These are phyloP conservation scores for Eulimnadia texana DNA, from an alignment of 1,140 invertebrate genomes.

Conservation along the genomic window DNA sequence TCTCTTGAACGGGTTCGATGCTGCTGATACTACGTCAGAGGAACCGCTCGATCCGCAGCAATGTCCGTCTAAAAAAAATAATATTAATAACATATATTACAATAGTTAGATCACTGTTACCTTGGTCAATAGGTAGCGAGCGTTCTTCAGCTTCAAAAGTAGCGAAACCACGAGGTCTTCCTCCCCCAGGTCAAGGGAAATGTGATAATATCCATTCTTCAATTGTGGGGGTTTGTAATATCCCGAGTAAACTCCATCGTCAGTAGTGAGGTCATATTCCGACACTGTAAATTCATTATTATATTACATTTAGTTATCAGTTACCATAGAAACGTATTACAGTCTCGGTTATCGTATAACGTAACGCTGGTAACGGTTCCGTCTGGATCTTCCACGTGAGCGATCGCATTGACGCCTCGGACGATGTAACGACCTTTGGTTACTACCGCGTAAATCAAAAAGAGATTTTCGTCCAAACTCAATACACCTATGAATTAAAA, in stretches of 20 bases:
- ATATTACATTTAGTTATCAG: background rate
- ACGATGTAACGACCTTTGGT: background rate
- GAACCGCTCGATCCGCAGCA: background rate
- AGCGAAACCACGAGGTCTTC: background rate
- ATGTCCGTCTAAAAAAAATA: background rate
- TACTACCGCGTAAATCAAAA: constrained; percentile 1
- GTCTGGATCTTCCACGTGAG: background rate
- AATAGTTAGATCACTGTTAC: background rate
- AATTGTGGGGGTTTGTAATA: background rate
- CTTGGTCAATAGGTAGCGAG: background rate
- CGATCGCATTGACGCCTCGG: background rate
- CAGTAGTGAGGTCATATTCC: background rate
- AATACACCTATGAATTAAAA: background rate
- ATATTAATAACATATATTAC: background rate
- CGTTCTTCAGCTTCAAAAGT: background rate
- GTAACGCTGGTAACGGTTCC: background rate
- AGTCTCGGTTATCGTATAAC: background rate
- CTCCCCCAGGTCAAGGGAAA: background rate
- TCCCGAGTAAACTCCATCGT: background rate
- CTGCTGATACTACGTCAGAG: background rate
- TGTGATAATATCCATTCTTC: background rate
- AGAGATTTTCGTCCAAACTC: background rate
- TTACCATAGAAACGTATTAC: background rate
- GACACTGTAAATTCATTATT: background rate
- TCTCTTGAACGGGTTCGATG: background rate